Conservation (phyloP, 2,888 invertebrate species). For the Endomychus coccineus region DNA sequence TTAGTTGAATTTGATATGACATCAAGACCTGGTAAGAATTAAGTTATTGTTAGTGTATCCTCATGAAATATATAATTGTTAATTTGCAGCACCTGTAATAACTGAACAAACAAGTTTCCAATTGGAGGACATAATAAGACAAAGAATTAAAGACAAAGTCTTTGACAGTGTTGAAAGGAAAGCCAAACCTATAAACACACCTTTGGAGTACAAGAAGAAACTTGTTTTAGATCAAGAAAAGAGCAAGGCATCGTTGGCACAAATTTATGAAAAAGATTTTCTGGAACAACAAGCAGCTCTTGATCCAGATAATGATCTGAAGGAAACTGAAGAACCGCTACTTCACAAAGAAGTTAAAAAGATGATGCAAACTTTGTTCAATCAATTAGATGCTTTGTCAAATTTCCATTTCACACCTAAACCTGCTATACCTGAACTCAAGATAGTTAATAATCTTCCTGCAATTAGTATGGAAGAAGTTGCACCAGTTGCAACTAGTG, state of each 20-base stretch:
- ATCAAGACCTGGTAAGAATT: constrained; percentile 52
- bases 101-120: constrained; percentile 83
- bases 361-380: constrained; percentile 68
- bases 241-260: constrained; percentile 84
- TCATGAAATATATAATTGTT: background rate
- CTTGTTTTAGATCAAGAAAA: constrained; percentile 88
- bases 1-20: constrained; percentile 84
- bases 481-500: constrained; percentile 80
- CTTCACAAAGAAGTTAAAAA: constrained; percentile 71
- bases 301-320: constrained; percentile 50
- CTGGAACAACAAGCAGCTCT: constrained; percentile 56
- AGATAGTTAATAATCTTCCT: constrained; percentile 84
- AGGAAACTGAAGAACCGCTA: constrained; percentile 60
- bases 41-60: constrained; percentile 1
- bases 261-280: constrained; percentile 89
- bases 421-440: constrained; percentile 75
- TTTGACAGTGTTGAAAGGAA: constrained; percentile 92
- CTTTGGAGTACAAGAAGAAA: constrained; percentile 78
- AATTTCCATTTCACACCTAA: constrained; percentile 94
- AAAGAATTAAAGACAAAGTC: constrained; percentile 84
- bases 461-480: constrained; percentile 93
- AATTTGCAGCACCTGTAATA: constrained; percentile 68
- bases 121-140: constrained; percentile 85
- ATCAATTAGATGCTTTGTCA: constrained; percentile 83
- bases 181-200: constrained; percentile 74